Evolutionary conservation across 2,797 vertebrate species (phyloP).

Genomic region (Nannoperca australis): DNA sequence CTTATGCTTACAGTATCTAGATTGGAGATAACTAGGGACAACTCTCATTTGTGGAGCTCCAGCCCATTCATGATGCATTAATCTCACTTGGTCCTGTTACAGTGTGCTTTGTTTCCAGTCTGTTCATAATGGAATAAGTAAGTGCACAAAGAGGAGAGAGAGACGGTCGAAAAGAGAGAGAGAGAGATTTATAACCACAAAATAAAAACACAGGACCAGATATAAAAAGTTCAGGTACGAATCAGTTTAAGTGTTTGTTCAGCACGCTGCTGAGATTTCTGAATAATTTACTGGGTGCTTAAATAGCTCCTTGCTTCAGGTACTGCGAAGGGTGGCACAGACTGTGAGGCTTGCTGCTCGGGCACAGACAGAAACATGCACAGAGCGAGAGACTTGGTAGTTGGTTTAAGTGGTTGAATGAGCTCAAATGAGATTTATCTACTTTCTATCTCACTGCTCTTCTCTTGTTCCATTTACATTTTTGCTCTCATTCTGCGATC

Average conservation of each 20-base stretch:
- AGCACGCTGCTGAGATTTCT: slow-evolving; percentile 60
- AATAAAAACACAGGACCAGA: slow-evolving; percentile 31
- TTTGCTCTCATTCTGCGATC: neutral
- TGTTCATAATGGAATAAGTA: slow-evolving; percentile 3
- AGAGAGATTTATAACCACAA: slow-evolving; percentile 8
- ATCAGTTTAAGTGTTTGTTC: slow-evolving; percentile 65
- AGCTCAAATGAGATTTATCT: slow-evolving; percentile 62
- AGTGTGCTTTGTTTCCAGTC: slow-evolving; percentile 17
- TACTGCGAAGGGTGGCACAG: slow-evolving; percentile 50
- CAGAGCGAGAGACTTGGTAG: slow-evolving; percentile 9
- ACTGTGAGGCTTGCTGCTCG: slow-evolving; percentile 46
- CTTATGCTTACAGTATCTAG: slow-evolving; percentile 40
- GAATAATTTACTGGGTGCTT: slow-evolving; percentile 76
- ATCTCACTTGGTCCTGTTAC: slow-evolving; percentile 36
- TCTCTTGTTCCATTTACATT: neutral
- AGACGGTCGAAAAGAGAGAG: neutral
- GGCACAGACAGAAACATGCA: slow-evolving; percentile 39
- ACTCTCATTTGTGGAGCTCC: slow-evolving; percentile 35
- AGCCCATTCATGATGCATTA: slow-evolving; percentile 27
- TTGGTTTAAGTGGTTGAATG: slow-evolving; percentile 68
- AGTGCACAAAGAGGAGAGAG: slow-evolving; percentile 1
- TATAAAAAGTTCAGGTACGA: slow-evolving; percentile 64
- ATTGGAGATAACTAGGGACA: slow-evolving; percentile 49
- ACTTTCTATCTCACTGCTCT: slow-evolving; percentile 19
- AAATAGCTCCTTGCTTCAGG: slow-evolving; percentile 75